Conservation (phyloP, 1,140 invertebrate species). For the Drosophila tsacasi region DNA sequence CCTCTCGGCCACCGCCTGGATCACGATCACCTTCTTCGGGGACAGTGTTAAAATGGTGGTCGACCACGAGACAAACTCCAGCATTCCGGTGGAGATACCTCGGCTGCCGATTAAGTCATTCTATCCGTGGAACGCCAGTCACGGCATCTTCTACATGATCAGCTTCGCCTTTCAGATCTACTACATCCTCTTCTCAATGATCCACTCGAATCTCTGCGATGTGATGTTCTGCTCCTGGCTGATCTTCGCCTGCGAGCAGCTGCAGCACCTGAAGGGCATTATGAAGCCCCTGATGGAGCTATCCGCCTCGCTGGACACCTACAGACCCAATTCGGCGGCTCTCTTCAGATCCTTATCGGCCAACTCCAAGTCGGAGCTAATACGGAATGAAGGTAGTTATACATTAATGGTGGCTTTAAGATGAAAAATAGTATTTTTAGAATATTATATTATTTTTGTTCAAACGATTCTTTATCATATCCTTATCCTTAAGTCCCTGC, state of each 20-base stretch:
- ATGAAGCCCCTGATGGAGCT: slow-evolving; percentile 94
- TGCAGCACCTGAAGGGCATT: slow-evolving; percentile 93
- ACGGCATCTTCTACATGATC: slow-evolving; percentile 88
- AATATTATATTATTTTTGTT: neutral
- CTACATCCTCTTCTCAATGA: slow-evolving; percentile 90
- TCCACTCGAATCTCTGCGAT: slow-evolving; percentile 90
- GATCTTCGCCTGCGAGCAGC: slow-evolving; percentile 93
- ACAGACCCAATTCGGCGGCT: slow-evolving; percentile 91
- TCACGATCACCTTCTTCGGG: slow-evolving; percentile 91
- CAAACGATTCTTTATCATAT: neutral
- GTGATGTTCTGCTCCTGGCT: slow-evolving; percentile 93
- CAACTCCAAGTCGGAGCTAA: slow-evolving; percentile 86
- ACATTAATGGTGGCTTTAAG: neutral
- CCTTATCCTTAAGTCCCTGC: too few species aligned
- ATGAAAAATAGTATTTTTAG: neutral
- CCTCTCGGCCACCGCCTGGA: slow-evolving; percentile 88
- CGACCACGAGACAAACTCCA: slow-evolving; percentile 91
- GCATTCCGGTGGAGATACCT: slow-evolving; percentile 89
- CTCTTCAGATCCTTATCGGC: slow-evolving; percentile 89
- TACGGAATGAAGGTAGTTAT: slow-evolving; percentile 85
- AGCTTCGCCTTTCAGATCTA: slow-evolving; percentile 91
- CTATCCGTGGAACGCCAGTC: slow-evolving; percentile 91
- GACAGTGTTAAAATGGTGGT: slow-evolving; percentile 89
- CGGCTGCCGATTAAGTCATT: slow-evolving; percentile 90
- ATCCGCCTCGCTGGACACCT: slow-evolving; percentile 91